Conservation (phyloP, 2,797 vertebrate genomes). For the Pagetopsis macropterus region DNA sequence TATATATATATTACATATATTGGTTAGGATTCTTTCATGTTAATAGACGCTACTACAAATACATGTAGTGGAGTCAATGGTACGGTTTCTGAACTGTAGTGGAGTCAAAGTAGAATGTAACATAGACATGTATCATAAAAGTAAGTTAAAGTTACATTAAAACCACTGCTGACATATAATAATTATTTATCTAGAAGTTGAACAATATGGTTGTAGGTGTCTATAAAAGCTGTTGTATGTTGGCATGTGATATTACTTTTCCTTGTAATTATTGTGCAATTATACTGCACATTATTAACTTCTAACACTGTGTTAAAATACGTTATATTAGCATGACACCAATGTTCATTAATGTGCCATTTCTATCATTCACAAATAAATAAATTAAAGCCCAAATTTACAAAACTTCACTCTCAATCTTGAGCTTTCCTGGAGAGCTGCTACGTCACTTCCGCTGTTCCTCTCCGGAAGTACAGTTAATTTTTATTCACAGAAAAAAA, state of each 20-base stretch:
- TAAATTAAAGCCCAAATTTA: neutral
- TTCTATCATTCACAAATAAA: neutral
- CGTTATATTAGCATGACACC: neutral
- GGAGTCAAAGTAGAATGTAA: neutral
- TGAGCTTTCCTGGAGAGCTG: neutral
- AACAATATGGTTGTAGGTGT: too few relatives aligned
- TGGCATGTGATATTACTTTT: neutral
- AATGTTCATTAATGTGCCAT: too few relatives aligned
- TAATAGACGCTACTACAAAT: neutral
- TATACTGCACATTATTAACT: neutral
- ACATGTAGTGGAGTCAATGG: neutral
- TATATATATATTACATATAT: neutral
- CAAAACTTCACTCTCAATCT: constrained; percentile 20
- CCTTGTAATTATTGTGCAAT: too few relatives aligned
- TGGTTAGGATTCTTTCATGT: neutral
- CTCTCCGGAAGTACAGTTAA: constrained; percentile 85
- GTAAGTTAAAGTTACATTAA: too few relatives aligned
- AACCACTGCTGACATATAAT: too few relatives aligned
- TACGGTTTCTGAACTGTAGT: neutral
- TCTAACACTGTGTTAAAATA: neutral
- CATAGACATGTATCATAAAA: too few relatives aligned
- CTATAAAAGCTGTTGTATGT: too few relatives aligned
- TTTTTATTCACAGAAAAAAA: constrained; percentile 82
- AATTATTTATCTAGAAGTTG: too few relatives aligned
- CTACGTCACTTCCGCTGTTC: constrained; percentile 74